Evolutionary conservation across 2,113 vertebrate genomes (phyloP).

Genomic region (Mystacornis crossleyi): DNA sequence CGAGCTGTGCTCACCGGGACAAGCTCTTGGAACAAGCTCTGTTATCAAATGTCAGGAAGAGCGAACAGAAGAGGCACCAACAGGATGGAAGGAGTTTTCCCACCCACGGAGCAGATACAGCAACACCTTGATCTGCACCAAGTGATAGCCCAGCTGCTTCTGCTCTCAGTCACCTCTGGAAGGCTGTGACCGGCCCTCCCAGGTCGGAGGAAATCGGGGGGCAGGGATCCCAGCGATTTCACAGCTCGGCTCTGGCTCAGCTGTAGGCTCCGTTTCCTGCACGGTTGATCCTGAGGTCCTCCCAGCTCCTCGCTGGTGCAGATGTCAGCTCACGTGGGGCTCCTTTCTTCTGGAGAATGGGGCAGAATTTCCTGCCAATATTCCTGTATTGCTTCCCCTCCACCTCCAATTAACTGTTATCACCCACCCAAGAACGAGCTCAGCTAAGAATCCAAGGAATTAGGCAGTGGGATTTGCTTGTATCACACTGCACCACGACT

Average conservation of each 20-base stretch:
- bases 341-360: not conserved
- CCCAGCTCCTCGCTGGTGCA: not conserved
- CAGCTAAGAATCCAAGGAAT: not conserved
- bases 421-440: not conserved
- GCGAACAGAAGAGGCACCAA: not conserved
- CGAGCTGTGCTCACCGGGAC: not conserved
- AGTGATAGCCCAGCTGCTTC: not conserved
- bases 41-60: fast-evolving
- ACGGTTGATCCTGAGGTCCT: not conserved
- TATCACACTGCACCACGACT: not conserved
- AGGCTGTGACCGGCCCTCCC: not conserved
- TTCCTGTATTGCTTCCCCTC: not conserved
- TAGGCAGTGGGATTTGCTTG: not conserved
- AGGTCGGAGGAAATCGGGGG: not conserved
- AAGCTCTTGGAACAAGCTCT: not conserved
- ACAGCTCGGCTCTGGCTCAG: not conserved
- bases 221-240: not conserved
- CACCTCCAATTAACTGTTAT: not conserved
- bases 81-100: not conserved
- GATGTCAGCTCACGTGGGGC: not conserved
- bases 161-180: not conserved
- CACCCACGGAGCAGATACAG: not conserved
- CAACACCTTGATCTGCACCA: not conserved
- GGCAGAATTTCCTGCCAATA: not conserved
- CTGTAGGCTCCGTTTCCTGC: not conserved